Conservation (phyloP, 2,113 vertebrate species). For the Oreotrochilus melanogaster region DNA sequence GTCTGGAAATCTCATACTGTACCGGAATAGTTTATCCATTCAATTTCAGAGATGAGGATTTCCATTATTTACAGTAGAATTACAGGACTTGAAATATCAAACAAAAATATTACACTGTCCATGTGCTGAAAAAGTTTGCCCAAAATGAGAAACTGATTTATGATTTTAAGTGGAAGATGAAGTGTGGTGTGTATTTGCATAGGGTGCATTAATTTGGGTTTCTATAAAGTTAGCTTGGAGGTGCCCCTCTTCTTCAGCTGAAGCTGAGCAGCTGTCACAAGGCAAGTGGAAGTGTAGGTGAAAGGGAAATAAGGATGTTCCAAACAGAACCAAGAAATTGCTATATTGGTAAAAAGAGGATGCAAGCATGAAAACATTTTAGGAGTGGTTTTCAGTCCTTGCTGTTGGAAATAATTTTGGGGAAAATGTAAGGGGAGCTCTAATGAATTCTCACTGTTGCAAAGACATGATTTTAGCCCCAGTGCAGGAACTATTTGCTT, state of each 20-base stretch:
- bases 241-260: not conserved
- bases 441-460: not conserved
- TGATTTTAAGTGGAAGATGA: not conserved
- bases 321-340: not conserved
- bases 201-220: not conserved
- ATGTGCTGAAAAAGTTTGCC: not conserved
- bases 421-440: not conserved
- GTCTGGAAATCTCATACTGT: conserved; percentile 66
- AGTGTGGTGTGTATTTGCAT: not conserved
- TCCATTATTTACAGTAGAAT: conserved; percentile 39
- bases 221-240: not conserved
- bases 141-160: not conserved
- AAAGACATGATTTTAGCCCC: not conserved
- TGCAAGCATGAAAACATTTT: not conserved
- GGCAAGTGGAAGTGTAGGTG: not conserved
- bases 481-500: not conserved
- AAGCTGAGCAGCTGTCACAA: not conserved
- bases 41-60: conserved; percentile 56
- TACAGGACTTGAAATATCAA: conserved; percentile 11
- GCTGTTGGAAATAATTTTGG: not conserved
- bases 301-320: not conserved
- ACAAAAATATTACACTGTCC: not conserved
- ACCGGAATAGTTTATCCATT: conserved; percentile 53
- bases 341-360: not conserved
- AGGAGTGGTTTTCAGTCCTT: not conserved